A percentile compares a stretch with the other conserved stretches of the same genome.
phyloP scores from a whole-genome alignment of 2,113 vertebrate species.

The Hippolais icterina region DNA sequence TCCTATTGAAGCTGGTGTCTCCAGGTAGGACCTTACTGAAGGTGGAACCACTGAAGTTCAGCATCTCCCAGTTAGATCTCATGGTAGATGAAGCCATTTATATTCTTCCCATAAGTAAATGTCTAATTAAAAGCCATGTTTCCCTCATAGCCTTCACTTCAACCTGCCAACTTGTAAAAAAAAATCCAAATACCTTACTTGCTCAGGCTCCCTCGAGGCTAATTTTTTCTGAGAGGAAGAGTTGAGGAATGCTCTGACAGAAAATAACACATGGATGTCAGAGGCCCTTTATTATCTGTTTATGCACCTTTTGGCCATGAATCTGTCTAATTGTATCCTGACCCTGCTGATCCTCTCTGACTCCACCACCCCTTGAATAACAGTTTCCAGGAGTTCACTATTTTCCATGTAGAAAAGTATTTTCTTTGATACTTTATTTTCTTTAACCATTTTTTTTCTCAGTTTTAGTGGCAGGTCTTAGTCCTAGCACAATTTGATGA shows the following conservation, averaged over 20 bases:
- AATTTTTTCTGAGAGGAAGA: background rate
- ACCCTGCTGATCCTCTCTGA: background rate
- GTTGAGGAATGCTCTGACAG: background rate
- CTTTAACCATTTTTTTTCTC: background rate
- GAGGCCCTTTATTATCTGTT: background rate
- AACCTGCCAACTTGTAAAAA: background rate
- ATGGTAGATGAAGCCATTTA: background rate
- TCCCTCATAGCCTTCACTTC: background rate
- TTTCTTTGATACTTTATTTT: background rate
- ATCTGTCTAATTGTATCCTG: background rate
- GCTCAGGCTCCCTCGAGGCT: background rate
- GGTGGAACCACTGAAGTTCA: background rate
- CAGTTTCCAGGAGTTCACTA: background rate
- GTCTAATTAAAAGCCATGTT: background rate
- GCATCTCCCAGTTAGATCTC: background rate
- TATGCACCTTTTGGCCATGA: background rate
- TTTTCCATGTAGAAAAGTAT: background rate
- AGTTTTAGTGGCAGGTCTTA: background rate
- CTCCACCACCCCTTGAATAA: background rate
- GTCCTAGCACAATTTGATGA: background rate
- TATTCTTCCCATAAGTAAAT: background rate
- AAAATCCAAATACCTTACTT: background rate
- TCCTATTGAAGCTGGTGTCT: background rate
- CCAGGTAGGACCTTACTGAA: background rate
- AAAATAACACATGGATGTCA: background rate